Conservation (phyloP, 1,140 invertebrate species). For the Brachionus plicatilis region DNA sequence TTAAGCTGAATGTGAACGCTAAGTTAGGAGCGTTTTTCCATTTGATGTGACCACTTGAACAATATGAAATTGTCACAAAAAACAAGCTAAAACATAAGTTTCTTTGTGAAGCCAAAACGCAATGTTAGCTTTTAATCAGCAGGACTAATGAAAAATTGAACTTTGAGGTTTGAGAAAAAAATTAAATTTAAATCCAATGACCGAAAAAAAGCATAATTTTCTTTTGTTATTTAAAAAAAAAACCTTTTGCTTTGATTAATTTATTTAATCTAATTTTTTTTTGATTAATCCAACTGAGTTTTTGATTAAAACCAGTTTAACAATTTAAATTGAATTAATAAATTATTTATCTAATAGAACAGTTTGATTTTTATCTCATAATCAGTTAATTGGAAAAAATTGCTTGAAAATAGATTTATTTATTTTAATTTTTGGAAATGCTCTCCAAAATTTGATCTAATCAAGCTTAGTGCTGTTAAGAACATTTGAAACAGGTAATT, state of each 20-base stretch:
- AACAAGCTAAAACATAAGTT: no score
- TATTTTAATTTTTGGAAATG: no score
- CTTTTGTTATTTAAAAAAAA: background rate
- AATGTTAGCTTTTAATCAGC: no score
- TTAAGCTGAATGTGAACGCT: no score
- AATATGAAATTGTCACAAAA: no score
- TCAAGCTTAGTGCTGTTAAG: background rate
- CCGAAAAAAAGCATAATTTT: background rate
- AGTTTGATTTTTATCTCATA: background rate
- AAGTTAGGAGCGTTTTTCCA: no score
- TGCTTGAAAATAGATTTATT: background rate
- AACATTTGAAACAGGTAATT: background rate
- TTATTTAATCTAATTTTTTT: background rate
- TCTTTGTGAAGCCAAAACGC: no score
- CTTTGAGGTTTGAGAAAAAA: background rate
- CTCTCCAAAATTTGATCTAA: background rate
- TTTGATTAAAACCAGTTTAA: background rate
- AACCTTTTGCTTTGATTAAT: background rate
- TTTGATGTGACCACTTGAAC: no score
- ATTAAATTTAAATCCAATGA: background rate
- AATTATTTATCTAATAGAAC: background rate
- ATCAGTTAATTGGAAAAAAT: background rate
- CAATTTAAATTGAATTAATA: background rate
- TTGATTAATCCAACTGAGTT: background rate
- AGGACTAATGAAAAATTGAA: background rate